Evolutionary conservation across 2,888 invertebrate genomes (phyloP).

Genomic region (Thecophora atra): DNA sequence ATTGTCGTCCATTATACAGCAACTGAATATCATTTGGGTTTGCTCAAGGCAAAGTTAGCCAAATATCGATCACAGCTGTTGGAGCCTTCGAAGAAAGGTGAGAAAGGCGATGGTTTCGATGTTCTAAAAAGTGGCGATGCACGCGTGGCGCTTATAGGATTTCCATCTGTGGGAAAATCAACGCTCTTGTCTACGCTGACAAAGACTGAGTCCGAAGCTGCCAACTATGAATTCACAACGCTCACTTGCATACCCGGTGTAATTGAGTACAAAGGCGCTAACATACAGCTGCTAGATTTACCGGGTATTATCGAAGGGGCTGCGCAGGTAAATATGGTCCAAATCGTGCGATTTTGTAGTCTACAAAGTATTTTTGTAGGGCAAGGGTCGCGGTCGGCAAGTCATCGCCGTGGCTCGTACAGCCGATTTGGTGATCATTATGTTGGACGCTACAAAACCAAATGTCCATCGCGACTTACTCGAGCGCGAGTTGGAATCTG

Average conservation of each 20-base stretch:
- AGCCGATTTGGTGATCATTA: slow-evolving; percentile 97
- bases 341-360: neutral
- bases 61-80: slow-evolving; percentile 93
- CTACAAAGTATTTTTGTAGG: slow-evolving; percentile 61
- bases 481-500: slow-evolving; percentile 95
- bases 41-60: slow-evolving; percentile 95
- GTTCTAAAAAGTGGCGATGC: slow-evolving; percentile 99
- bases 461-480: slow-evolving; percentile 92
- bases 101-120: slow-evolving; percentile 98
- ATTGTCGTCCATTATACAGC: slow-evolving; percentile 70
- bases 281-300: slow-evolving; percentile 96
- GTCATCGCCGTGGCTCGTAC: slow-evolving; percentile 99
- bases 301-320: slow-evolving; percentile 99
- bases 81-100: slow-evolving; percentile 93
- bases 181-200: slow-evolving; percentile 95
- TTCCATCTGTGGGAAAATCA: slow-evolving; percentile 86
- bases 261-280: slow-evolving; percentile 97
- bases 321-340: slow-evolving; percentile 71
- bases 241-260: slow-evolving; percentile 99
- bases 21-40: slow-evolving; percentile 98
- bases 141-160: slow-evolving; percentile 95
- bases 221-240: slow-evolving; percentile 98
- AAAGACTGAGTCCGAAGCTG: slow-evolving; percentile 95
- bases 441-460: slow-evolving; percentile 98
- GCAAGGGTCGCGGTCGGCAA: slow-evolving; percentile 90